Conservation (phyloP, 1,140 invertebrate genomes). For the Drosophila simulans region DNA sequence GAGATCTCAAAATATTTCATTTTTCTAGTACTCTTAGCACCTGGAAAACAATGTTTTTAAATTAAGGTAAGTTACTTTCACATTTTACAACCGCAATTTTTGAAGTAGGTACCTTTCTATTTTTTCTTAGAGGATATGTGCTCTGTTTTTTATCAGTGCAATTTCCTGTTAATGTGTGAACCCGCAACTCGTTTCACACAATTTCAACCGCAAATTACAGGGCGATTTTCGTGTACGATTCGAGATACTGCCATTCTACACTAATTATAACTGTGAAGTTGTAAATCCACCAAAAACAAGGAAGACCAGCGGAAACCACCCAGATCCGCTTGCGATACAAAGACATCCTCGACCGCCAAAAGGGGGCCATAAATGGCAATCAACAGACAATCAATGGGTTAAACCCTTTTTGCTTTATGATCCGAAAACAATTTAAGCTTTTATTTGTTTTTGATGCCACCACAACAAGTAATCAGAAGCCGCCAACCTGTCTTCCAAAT, state of each 20-base stretch:
- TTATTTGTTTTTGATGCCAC: constrained; percentile 81
- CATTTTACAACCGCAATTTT: too few relatives aligned
- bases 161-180: constrained; percentile 7
- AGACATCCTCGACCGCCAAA: constrained; percentile 24
- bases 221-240: constrained; percentile 10
- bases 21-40: too few relatives aligned
- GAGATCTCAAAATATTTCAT: too few relatives aligned
- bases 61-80: too few relatives aligned
- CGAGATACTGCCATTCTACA: constrained; percentile 16
- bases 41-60: too few relatives aligned
- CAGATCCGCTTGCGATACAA: constrained; percentile 25
- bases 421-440: constrained; percentile 82
- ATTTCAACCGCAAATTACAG: constrained; percentile 10
- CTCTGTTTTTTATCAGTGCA: neutral
- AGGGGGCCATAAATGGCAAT: constrained; percentile 75
- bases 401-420: constrained; percentile 79
- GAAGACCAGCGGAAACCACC: constrained; percentile 39
- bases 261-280: constrained; percentile 79
- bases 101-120: too few relatives aligned
- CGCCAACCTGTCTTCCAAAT: constrained; percentile 55
- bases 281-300: constrained; percentile 67
- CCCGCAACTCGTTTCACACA: constrained; percentile 29
- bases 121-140: too few relatives aligned
- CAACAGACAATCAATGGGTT: constrained; percentile 78
- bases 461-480: constrained; percentile 69